Evolutionary conservation across 2,797 vertebrate species (phyloP), one percentile per base, ranked within the genome.

Genomic region (Phaenicophaeus curvirostris): DNA sequence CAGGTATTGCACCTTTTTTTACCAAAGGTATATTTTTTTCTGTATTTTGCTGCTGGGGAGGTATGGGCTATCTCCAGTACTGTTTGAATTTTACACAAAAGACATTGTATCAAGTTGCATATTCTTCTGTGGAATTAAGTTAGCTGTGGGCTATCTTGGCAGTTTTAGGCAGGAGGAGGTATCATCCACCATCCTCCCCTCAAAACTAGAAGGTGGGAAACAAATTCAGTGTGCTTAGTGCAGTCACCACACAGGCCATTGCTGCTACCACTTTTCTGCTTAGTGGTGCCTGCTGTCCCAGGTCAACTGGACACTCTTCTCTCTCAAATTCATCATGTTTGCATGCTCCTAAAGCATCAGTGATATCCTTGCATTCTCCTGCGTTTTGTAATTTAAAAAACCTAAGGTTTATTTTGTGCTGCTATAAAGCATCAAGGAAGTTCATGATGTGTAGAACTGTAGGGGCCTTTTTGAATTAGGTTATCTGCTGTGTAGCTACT

Each of bases 151-250:
- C 63, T 68, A n/a, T 65, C 37, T 68, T 94, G 41, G 31, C 50
- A 57, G 0, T 62, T 71, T 88, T 27, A 57, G 46, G 28, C 53
- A 53, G 15, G 61, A 80, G 65, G 15, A 84, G 3, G 13, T 80
- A 25, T 30, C 3, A 0, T 57, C 4, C 21, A 19, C 33, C 2
- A 0, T 51, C 37, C 16, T 72, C 4, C 2, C 5, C 13, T 10
- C 3, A 3, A 50, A 9, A 0, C 31, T 31, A 30, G n/a, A 81
- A 89, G 63, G 8, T 31, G 10, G 23, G 28, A 72, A 73, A 39
- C 3, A 21, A 81, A 30, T 74, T 80, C 8, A 5, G 8, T 62
- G 51, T 65, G 19, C 19, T 59, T 53, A 18, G 3, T 50, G 15
- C 23, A 16, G 33, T 46, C 50, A 21, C 16, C 6, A 11, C n/a